Evolutionary conservation across 2,888 invertebrate species (phyloP).

Genomic region (Homarus gammarus): DNA sequence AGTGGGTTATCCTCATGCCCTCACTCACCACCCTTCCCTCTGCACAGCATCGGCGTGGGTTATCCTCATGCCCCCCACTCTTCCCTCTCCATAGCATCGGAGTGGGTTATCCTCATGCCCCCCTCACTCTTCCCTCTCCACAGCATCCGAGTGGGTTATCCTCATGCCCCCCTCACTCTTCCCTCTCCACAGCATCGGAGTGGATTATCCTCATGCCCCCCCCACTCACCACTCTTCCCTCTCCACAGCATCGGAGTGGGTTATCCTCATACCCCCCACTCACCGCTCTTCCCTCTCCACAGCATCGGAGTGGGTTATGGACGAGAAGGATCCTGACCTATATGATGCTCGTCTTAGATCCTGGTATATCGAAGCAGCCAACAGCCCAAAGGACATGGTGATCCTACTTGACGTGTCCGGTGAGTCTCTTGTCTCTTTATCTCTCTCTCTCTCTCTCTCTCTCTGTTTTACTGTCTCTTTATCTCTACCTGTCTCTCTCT

Average conservation of each 20-base stretch:
- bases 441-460: neutral
- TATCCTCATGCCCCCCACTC: too few relatives aligned
- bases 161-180: too few relatives aligned
- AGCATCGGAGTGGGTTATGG: slow-evolving; percentile 86
- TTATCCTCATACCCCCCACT: neutral
- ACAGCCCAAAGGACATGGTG: slow-evolving; percentile 97
- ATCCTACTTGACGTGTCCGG: slow-evolving; percentile 93
- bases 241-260: too few relatives aligned
- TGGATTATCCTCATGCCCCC: too few relatives aligned
- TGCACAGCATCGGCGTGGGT: too few relatives aligned
- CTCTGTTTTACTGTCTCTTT: neutral
- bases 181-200: too few relatives aligned
- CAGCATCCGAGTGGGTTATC: slow-evolving; percentile 87
- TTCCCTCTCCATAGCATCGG: too few relatives aligned
- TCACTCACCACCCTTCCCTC: too few relatives aligned
- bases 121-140: too few relatives aligned
- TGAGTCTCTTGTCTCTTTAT: slow-evolving; percentile 22
- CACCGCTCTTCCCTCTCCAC: slow-evolving; percentile 34
- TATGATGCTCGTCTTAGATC: slow-evolving; percentile 95
- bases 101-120: too few relatives aligned
- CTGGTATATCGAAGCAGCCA: slow-evolving; percentile 98
- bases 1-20: too few relatives aligned
- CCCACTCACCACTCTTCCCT: neutral
- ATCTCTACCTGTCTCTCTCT: neutral
- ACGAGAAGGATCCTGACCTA: slow-evolving; percentile 84